Conservation (phyloP, 2,113 vertebrate genomes). For the Dipodomys merriami region DNA sequence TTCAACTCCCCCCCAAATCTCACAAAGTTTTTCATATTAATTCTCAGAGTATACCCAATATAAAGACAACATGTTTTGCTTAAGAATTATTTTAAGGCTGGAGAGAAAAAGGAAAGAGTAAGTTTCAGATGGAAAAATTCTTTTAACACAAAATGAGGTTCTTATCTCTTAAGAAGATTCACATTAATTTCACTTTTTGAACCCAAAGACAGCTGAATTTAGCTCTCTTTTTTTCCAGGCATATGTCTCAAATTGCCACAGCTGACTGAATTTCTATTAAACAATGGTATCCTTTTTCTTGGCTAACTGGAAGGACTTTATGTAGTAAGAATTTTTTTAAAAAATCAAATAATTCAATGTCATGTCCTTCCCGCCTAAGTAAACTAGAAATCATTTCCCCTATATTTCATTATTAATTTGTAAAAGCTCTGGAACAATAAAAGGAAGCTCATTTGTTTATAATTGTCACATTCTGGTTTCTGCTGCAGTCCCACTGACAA, state of each 20-base stretch:
- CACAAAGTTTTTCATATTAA: slow-evolving; percentile 24
- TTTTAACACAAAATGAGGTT: slow-evolving; percentile 40
- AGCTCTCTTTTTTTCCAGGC: not conserved
- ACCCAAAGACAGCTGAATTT: slow-evolving; percentile 57
- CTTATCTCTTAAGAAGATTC: slow-evolving; percentile 57
- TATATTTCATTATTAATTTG: slow-evolving; percentile 63
- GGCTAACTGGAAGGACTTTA: slow-evolving; percentile 10
- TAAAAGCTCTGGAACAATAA: slow-evolving; percentile 50
- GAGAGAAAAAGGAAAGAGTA: slow-evolving; percentile 40
- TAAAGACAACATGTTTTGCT: slow-evolving; percentile 37
- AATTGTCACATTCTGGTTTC: slow-evolving; percentile 55
- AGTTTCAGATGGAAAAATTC: slow-evolving; percentile 37
- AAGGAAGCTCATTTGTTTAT: slow-evolving; percentile 64
- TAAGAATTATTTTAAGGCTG: slow-evolving; percentile 51
- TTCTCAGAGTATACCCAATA: slow-evolving; percentile 5
- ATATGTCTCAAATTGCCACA: slow-evolving; percentile 34
- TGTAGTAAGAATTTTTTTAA: slow-evolving; percentile 38
- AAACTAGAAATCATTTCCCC: slow-evolving; percentile 41
- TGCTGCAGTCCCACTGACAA: slow-evolving; percentile 21
- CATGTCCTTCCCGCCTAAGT: slow-evolving; percentile 24
- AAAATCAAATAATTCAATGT: slow-evolving; percentile 59
- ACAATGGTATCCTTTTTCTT: slow-evolving; percentile 48
- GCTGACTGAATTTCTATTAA: slow-evolving; percentile 61
- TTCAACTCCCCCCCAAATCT: not conserved
- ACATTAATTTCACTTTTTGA: slow-evolving; percentile 66